These are phyloP conservation scores for Tiliqua scincoides DNA, from an alignment of 2,113 vertebrate species.

Conservation along the genomic window DNA sequence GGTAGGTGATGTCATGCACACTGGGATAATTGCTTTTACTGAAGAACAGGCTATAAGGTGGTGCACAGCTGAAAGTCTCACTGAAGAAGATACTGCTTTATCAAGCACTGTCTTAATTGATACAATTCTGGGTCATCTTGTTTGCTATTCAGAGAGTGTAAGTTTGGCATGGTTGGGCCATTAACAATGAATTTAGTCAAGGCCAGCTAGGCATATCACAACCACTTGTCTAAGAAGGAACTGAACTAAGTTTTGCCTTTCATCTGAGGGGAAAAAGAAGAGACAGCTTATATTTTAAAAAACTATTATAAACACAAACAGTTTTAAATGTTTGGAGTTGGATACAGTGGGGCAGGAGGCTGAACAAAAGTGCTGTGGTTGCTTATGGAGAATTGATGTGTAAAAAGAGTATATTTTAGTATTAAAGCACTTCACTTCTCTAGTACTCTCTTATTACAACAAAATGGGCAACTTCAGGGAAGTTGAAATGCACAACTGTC, in stretches of 20 bases:
- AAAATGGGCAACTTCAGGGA: neutral
- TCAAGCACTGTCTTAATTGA: neutral
- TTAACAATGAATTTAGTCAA: neutral
- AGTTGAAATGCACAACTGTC: neutral
- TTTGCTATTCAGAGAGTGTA: neutral
- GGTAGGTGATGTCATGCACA: constrained; percentile 74
- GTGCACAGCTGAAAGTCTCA: neutral
- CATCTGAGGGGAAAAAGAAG: neutral
- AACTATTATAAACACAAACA: neutral
- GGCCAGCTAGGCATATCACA: neutral
- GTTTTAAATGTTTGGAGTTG: neutral
- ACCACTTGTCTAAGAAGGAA: neutral
- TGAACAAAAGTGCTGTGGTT: neutral
- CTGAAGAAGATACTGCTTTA: neutral
- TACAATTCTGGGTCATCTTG: neutral
- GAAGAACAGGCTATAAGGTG: neutral
- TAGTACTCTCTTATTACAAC: too few species aligned
- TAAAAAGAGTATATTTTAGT: accelerated
- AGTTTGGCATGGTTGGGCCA: neutral
- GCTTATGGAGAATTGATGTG: neutral
- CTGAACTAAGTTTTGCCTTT: neutral
- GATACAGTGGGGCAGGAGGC: neutral
- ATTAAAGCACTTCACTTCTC: neutral
- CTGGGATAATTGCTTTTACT: neutral
- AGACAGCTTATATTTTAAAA: neutral